These are phyloP conservation scores for Rousettus madagascariensis DNA, from an alignment of 2,797 vertebrate genomes.

Conservation along the genomic window DNA sequence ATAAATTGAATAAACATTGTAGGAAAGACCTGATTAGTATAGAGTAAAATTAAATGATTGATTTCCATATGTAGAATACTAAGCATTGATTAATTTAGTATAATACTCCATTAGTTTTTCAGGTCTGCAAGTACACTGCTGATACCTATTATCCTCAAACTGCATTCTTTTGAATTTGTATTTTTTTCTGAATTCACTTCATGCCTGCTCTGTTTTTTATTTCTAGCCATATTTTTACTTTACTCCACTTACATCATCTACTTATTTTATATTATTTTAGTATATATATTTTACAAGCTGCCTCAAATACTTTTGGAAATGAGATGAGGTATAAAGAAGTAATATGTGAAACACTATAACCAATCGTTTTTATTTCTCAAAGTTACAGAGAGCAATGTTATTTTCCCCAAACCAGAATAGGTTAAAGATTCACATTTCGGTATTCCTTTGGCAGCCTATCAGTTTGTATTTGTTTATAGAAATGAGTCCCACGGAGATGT, in stretches of 20 bases:
- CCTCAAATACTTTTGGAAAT: slow-evolving; percentile 32
- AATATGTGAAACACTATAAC: not conserved
- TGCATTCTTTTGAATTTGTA: not conserved
- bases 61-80: not conserved
- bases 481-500: not conserved
- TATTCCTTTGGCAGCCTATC: not conserved
- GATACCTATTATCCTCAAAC: not conserved
- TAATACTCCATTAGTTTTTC: not conserved
- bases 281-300: not conserved
- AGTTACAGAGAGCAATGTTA: not conserved
- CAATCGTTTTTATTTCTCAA: slow-evolving; percentile 35
- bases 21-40: not conserved
- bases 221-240: not conserved
- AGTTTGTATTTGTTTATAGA: slow-evolving; percentile 29
- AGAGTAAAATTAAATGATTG: not conserved
- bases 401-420: not conserved
- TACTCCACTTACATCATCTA: not conserved
- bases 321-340: not conserved
- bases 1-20: slow-evolving; percentile 15
- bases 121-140: not conserved
- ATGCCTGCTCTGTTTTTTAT: not conserved
- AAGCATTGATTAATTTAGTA: not conserved
- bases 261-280: slow-evolving; percentile 16
- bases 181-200: not conserved
- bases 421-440: slow-evolving; percentile 43